Conservation (phyloP, 2,888 invertebrate genomes). For the Podotricha telesiphe region DNA sequence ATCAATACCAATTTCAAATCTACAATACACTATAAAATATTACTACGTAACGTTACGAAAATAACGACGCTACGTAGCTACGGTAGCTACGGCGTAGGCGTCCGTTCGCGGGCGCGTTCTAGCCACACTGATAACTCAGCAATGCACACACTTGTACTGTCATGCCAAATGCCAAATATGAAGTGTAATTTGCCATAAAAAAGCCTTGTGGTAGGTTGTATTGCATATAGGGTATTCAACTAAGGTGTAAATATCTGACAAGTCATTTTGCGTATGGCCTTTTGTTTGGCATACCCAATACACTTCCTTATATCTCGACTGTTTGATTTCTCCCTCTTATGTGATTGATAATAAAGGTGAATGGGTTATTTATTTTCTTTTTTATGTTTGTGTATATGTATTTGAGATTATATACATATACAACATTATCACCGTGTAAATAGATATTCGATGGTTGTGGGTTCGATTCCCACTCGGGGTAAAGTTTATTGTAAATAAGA, state of each 20-base stretch:
- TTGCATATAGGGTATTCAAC: too few species aligned
- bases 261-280: constrained; percentile 35
- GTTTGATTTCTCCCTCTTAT: constrained; percentile 23
- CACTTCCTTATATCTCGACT: constrained; percentile 23
- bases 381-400: too few species aligned
- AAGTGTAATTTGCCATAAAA: not conserved
- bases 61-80: constrained; percentile 23
- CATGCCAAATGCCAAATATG: constrained; percentile 13
- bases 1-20: constrained; percentile 15
- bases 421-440: too few species aligned
- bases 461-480: too few species aligned
- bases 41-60: too few species aligned
- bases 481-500: too few species aligned
- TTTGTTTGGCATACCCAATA: constrained; percentile 35
- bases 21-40: not conserved
- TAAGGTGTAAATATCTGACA: constrained; percentile 37
- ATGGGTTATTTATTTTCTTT: not conserved
- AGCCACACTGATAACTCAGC: constrained; percentile 58
- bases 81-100: constrained; percentile 63
- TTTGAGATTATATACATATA: too few species aligned
- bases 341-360: not conserved
- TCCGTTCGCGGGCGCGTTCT: constrained; percentile 55
- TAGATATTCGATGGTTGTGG: too few species aligned
- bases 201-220: constrained; percentile 17
- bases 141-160: constrained; percentile 31